Base-by-base conservation (phyloP, 2,888 invertebrate genomes). In the Drosophila nr. fundita region DNA sequence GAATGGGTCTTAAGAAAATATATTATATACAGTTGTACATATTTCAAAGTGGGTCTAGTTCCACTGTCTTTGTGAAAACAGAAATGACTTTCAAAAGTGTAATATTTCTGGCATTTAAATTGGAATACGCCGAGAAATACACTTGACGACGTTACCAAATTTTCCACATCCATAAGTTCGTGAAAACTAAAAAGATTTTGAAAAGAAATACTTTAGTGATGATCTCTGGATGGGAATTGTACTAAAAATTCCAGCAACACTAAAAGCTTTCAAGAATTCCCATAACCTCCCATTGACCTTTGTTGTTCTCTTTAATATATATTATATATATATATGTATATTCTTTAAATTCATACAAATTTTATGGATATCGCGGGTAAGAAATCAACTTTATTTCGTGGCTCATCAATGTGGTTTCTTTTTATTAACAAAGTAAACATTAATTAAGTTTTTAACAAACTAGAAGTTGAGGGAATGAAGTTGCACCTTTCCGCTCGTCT, bases 401-500 rank as follows among this genome's bases (percentile, higher is more conserved):
- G 21, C 5, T 29, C 18, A n/a, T 57, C 4, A 45, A 42, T 55
- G 58, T 50, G 10, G 18, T 7, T 15, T 29, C 34, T 52, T 48
- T 70, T 55, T 48, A 50, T 50, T 65, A 73, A 68, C 69, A 80
- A 68, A 50, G 40, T 40, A 32, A 66, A 54, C 27, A 15, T 40
- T 54, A 38, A 55, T 52, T 4, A 48, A 15, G 15, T 15, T 48
- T 48, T 42, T 60, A 83, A 76, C 66, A 77, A 74, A 60, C 63
- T 89, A 84, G 55, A 72, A 60, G 32, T 77, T 76, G 29, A 81
- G 59, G 6, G 77, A 62, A 32, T 83, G 83, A 67, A 87, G 63
- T 60, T 87, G 83, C 66, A 92, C 87, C 58, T 82, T 61, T 18
- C 92, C 90, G 21, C 71, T 64, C 1, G 74, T 40, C 11, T 83